Percentiles rank a stretch among this genome's conserved stretches.
Conservation (phyloP, 2,888 invertebrate species). For the Chrysomela aeneicollis region DNA sequence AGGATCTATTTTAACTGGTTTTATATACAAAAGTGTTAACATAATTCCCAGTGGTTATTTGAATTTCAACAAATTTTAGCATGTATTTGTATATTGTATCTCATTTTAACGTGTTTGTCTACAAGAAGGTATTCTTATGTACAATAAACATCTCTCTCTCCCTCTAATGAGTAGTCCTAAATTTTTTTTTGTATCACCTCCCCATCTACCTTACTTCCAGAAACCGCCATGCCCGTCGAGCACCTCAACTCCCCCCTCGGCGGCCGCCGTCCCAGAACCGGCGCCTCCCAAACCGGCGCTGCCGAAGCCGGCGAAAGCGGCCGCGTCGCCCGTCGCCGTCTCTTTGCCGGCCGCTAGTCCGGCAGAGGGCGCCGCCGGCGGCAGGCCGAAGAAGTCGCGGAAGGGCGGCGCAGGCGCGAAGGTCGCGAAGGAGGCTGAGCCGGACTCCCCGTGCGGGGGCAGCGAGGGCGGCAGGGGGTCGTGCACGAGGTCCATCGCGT, state of each 20-base stretch:
- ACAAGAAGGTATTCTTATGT: too few relatives aligned
- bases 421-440: conserved; percentile 71
- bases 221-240: conserved; percentile 41
- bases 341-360: conserved; percentile 25
- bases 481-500: conserved; percentile 82
- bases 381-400: conserved; percentile 37
- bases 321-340: too few relatives aligned
- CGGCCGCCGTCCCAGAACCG: conserved; percentile 38
- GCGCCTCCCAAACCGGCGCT: conserved; percentile 40
- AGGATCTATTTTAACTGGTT: too few relatives aligned
- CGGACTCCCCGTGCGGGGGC: conserved; percentile 86
- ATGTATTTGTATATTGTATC: too few relatives aligned
- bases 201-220: conserved; percentile 30
- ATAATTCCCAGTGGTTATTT: too few relatives aligned
- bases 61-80: too few relatives aligned
- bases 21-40: too few relatives aligned
- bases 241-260: conserved; percentile 23
- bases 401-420: conserved; percentile 47
- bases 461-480: conserved; percentile 74
- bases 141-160: too few relatives aligned
- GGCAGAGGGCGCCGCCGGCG: conserved; percentile 31
- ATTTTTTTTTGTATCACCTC: too few relatives aligned
- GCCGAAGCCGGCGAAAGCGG: conserved; percentile 41
- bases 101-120: too few relatives aligned
- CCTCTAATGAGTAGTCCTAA: too few relatives aligned